A percentile compares a stretch with the other conserved stretches of the same genome.
These are phyloP conservation scores for Parnassius glacialis DNA, from an alignment of 2,888 invertebrate species.

Conservation along the genomic window DNA sequence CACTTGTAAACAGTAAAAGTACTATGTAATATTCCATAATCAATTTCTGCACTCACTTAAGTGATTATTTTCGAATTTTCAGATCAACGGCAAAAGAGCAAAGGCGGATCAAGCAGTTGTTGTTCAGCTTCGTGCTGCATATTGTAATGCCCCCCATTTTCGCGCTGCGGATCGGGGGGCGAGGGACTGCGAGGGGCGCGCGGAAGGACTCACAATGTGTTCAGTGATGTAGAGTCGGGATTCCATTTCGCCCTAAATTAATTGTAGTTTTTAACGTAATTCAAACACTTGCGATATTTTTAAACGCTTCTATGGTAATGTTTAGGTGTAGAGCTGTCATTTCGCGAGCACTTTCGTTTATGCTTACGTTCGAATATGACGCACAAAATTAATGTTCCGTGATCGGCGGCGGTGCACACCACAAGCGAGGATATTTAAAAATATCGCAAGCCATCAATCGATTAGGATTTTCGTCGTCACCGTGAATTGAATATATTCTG, in stretches of 20 bases:
- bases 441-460: conserved; percentile 52
- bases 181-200: conserved; percentile 45
- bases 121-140: conserved; percentile 96
- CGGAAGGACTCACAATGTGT: conserved; percentile 66
- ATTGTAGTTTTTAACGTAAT: conserved; percentile 27
- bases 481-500: conserved; percentile 42
- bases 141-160: conserved; percentile 84
- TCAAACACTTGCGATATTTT: conserved; percentile 28
- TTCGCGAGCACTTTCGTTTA: conserved; percentile 21
- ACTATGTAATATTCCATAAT: neutral
- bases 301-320: conserved; percentile 22
- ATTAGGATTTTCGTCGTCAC: conserved; percentile 30
- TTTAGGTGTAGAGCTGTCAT: conserved; percentile 21
- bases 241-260: conserved; percentile 48
- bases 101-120: conserved; percentile 96
- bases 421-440: conserved; percentile 34
- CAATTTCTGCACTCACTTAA: neutral
- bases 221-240: conserved; percentile 62
- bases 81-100: conserved; percentile 98
- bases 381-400: conserved; percentile 19
- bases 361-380: conserved; percentile 23
- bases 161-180: conserved; percentile 44
- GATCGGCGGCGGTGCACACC: conserved; percentile 22
- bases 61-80: conserved; percentile 61
- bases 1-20: too few relatives aligned